A percentile compares a stretch with the other conserved stretches of the same genome.
Conservation (phyloP, 2,888 invertebrate genomes). For the Calephelis perditalis region DNA sequence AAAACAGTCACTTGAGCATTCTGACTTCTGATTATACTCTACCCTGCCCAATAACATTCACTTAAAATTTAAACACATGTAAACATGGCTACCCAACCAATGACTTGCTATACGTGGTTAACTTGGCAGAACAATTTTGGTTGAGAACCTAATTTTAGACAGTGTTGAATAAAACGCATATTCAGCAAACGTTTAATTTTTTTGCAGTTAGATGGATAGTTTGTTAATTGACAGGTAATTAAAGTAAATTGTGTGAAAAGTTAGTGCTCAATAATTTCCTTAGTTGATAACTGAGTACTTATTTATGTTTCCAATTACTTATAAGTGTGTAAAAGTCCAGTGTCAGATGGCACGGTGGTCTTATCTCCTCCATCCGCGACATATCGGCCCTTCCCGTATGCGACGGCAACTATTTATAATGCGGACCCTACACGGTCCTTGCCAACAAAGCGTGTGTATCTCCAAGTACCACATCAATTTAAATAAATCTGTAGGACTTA, state of each 20-base stretch:
- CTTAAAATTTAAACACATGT: no score
- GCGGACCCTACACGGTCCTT: slow-evolving; percentile 28
- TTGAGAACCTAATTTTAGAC: no score
- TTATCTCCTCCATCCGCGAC: slow-evolving; percentile 23
- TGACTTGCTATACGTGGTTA: no score
- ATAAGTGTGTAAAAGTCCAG: slow-evolving; percentile 11
- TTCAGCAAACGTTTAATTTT: no score
- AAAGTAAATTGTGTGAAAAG: not conserved
- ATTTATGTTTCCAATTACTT: slow-evolving; percentile 13
- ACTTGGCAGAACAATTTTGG: no score
- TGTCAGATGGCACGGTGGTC: slow-evolving; percentile 11
- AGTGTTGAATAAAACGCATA: no score
- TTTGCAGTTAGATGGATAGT: no score
- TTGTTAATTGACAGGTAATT: no score
- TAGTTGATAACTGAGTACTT: slow-evolving; percentile 6
- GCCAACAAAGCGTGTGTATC: slow-evolving; percentile 25
- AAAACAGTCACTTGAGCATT: no score
- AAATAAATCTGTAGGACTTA: slow-evolving; percentile 1
- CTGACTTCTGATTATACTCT: no score
- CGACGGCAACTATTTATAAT: slow-evolving; percentile 29
- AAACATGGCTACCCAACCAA: no score
- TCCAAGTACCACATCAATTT: slow-evolving; percentile 30
- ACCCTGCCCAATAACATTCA: no score
- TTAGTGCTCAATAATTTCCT: not conserved
- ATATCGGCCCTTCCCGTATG: slow-evolving; percentile 25